phyloP scores from a whole-genome alignment of 1,140 invertebrate genomes.

The Papilio polytes region DNA sequence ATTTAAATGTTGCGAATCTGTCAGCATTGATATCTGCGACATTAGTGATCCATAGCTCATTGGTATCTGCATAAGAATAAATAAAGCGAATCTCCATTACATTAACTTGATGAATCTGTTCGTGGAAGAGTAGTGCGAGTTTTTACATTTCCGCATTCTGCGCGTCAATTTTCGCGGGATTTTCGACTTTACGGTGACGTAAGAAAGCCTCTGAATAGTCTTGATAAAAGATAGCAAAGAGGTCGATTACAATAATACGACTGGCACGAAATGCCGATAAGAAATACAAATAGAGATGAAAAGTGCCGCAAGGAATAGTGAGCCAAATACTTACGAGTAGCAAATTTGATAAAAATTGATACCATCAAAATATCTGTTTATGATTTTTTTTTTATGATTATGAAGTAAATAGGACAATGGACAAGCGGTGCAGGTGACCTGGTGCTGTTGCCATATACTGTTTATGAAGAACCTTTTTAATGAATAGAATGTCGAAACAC shows the following conservation, averaged over 20 bases:
- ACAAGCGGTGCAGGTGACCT: not conserved
- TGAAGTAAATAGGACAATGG: not conserved
- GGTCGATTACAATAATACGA: slow-evolving; percentile 28
- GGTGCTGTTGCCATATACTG: not conserved
- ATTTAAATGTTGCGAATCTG: not conserved
- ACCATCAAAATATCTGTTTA: slow-evolving; percentile 10
- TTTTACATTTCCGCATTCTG: slow-evolving; percentile 27
- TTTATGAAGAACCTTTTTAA: not conserved
- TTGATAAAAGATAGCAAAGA: slow-evolving; percentile 33
- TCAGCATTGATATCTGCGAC: not conserved
- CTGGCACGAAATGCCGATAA: slow-evolving; percentile 20
- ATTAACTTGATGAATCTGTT: slow-evolving; percentile 32
- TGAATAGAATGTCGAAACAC: no score
- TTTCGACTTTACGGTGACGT: slow-evolving; percentile 1
- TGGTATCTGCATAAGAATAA: slow-evolving; percentile 11
- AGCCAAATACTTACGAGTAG: slow-evolving; percentile 12
- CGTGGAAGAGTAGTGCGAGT: not conserved
- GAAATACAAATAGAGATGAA: slow-evolving; percentile 13
- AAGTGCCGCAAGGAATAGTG: slow-evolving; percentile 13
- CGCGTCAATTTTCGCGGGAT: slow-evolving; percentile 6
- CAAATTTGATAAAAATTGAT: slow-evolving; percentile 28
- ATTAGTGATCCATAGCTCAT: slow-evolving; percentile 21
- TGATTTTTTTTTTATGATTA: not conserved
- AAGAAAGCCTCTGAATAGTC: not conserved
- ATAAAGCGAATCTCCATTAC: slow-evolving; percentile 1